Conservation (phyloP, 92 coral and sea anemone genomes). For the Blastomussa wellsi region DNA sequence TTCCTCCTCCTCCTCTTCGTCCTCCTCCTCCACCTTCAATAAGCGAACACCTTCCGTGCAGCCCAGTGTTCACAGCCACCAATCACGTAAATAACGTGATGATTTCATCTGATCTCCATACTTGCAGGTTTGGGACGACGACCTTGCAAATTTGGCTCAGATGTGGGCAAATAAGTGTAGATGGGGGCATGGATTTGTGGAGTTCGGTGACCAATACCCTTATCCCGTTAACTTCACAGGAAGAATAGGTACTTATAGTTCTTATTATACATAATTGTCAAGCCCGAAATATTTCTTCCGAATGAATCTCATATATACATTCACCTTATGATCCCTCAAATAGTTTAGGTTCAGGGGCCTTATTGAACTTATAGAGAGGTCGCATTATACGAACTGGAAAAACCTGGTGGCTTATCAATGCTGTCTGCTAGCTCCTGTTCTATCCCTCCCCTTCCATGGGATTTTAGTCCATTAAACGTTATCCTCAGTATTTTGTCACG, state of each 20-base stretch:
- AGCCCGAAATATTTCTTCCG: neutral
- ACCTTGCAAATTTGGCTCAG: slow-evolving; percentile 74
- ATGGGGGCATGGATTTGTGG: slow-evolving; percentile 66
- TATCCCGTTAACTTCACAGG: slow-evolving; percentile 13
- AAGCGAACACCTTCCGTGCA: neutral
- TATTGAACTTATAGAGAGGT: neutral
- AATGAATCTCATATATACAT: no score
- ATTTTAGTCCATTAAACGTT: no score
- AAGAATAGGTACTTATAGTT: slow-evolving; percentile 10
- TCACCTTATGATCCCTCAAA: neutral
- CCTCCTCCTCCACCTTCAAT: neutral
- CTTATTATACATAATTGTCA: neutral
- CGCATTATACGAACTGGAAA: neutral
- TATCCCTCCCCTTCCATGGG: no score
- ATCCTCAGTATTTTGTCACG: no score
- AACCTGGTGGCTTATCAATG: neutral
- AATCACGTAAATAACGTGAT: neutral
- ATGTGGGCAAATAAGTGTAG: slow-evolving; percentile 71
- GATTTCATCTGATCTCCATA: neutral
- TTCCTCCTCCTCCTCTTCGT: neutral
- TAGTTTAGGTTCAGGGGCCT: neutral
- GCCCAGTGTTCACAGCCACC: neutral
- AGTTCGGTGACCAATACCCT: slow-evolving; percentile 59
- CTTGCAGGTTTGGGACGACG: slow-evolving; percentile 62
- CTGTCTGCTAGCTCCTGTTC: neutral